These are phyloP conservation scores for Myotis findleyi DNA, from an alignment of 2,797 vertebrate genomes.

Conservation along the genomic window DNA sequence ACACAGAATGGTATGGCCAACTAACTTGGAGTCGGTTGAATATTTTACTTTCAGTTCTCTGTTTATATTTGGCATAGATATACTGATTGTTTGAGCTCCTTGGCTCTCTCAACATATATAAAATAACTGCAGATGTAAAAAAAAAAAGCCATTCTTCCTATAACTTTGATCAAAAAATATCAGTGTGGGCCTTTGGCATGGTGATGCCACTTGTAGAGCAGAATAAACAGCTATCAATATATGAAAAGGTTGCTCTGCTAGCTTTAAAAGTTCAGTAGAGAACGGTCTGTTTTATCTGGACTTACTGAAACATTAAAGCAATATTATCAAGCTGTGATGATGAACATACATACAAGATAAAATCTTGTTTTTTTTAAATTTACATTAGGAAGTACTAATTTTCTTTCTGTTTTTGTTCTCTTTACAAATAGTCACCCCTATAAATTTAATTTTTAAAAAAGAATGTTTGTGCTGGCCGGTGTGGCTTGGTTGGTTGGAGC, in stretches of 20 bases:
- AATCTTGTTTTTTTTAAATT: not conserved
- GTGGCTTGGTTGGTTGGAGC: too few species aligned
- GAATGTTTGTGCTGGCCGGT: not conserved
- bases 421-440: not conserved
- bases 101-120: not conserved
- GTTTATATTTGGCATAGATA: not conserved
- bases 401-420: slow-evolving; percentile 7
- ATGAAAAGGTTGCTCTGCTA: not conserved
- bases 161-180: not conserved
- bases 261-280: not conserved
- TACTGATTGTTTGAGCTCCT: not conserved
- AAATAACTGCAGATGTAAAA: slow-evolving; percentile 17
- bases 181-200: not conserved
- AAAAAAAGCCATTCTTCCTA: not conserved
- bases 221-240: not conserved
- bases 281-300: not conserved
- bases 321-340: not conserved
- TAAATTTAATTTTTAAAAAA: not conserved
- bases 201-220: not conserved
- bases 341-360: not conserved
- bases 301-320: slow-evolving; percentile 1
- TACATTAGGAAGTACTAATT: not conserved
- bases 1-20: not conserved
- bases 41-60: not conserved
- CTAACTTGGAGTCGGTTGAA: not conserved